Percentiles rank a stretch among this genome's conserved stretches.
These are phyloP conservation scores for Leptopilina drosophilae DNA, from an alignment of 2,888 invertebrate genomes.

Conservation along the genomic window DNA sequence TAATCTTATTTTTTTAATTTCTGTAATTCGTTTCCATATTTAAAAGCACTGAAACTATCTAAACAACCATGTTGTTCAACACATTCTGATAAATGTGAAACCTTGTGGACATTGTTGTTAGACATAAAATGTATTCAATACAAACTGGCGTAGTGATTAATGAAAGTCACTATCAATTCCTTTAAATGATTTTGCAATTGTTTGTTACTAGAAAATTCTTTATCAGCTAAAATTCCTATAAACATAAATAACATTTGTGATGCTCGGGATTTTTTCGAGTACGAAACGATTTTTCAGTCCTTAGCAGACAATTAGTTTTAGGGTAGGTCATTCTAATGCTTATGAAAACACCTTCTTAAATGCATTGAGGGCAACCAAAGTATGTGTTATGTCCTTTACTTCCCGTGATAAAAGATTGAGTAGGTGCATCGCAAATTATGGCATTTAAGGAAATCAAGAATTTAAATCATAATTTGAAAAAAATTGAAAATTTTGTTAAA, in stretches of 20 bases:
- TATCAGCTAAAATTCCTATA: conserved; percentile 28
- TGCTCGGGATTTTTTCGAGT: too few species aligned
- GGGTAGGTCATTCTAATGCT: too few species aligned
- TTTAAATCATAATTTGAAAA: too few species aligned
- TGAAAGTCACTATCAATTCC: conserved; percentile 15
- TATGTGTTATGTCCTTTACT: too few species aligned
- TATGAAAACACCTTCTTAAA: too few species aligned
- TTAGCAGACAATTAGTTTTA: too few species aligned
- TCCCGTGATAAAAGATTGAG: too few species aligned
- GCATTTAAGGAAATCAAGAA: neutral
- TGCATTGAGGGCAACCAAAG: too few species aligned
- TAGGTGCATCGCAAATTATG: too few species aligned
- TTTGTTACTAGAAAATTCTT: neutral
- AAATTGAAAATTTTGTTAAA: too few species aligned
- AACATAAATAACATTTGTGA: too few species aligned
- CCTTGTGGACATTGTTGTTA: conserved; percentile 38
- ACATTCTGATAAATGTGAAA: conserved; percentile 2
- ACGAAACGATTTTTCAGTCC: too few species aligned
- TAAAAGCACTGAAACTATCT: conserved; percentile 36
- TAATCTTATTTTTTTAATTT: conserved; percentile 30
- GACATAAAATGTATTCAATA: conserved; percentile 29
- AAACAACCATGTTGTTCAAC: conserved; percentile 4
- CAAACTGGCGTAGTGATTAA: neutral
- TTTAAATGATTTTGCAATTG: neutral
- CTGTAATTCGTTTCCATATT: conserved; percentile 34